Evolutionary conservation across 2,888 invertebrate species (phyloP).

Genomic region (Drosophila colorata): DNA sequence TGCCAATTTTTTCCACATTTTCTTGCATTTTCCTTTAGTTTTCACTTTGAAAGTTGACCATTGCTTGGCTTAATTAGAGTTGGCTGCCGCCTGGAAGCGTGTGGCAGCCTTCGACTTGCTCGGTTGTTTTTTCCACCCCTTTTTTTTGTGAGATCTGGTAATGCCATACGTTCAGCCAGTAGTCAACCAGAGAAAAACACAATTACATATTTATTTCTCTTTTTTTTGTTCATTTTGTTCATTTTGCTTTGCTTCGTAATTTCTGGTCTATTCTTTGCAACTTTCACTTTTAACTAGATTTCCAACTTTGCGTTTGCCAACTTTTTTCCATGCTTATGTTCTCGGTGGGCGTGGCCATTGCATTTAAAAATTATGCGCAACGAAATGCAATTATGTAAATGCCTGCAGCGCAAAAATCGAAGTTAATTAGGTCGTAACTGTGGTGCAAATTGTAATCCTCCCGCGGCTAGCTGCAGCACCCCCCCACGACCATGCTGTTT

Average conservation of each 20-base stretch:
- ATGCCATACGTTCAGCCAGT: conserved; percentile 65
- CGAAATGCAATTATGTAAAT: conserved; percentile 78
- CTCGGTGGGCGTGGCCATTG: conserved; percentile 35
- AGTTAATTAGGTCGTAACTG: conserved; percentile 77
- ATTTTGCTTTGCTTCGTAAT: conserved; percentile 51
- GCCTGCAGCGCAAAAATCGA: conserved; percentile 71
- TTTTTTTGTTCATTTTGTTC: conserved; percentile 19
- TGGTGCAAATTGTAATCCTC: conserved; percentile 62
- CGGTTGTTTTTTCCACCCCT: conserved; percentile 21
- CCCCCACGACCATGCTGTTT: not conserved
- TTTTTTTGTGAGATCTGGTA: conserved; percentile 28
- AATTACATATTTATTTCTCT: conserved; percentile 54
- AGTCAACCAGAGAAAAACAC: conserved; percentile 47
- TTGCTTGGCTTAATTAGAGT: conserved; percentile 71
- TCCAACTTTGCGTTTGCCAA: conserved; percentile 32
- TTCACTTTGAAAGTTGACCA: conserved; percentile 51
- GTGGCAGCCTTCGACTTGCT: conserved; percentile 15
- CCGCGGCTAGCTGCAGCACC: not conserved
- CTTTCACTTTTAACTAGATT: conserved; percentile 67
- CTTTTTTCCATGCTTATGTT: conserved; percentile 24
- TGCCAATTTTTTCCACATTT: conserved; percentile 13
- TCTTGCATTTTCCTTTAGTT: conserved; percentile 7
- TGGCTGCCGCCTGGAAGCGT: conserved; percentile 32
- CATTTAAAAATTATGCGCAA: conserved; percentile 62
- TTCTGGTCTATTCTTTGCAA: conserved; percentile 52